Conservation (phyloP, 2,113 vertebrate genomes). For the Hassar affinis region DNA sequence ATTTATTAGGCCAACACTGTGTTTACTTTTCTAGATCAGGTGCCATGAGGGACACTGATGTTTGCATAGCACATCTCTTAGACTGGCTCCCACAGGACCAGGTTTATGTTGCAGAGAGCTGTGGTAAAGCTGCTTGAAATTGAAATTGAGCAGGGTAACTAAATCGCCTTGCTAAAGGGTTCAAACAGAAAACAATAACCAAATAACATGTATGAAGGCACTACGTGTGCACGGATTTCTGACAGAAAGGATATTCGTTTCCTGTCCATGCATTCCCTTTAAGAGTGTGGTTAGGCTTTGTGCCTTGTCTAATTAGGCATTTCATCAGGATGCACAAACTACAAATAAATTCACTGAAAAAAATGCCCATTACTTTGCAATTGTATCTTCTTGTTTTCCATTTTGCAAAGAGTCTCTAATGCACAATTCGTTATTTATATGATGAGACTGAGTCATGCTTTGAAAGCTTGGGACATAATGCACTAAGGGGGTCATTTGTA, state of each 20-base stretch:
- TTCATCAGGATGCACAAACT: not conserved
- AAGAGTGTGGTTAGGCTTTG: not conserved
- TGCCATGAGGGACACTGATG: conserved; percentile 5
- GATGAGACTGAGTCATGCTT: conserved; percentile 39
- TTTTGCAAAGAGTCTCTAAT: conserved; percentile 29
- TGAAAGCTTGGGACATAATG: conserved; percentile 45
- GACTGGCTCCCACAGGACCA: conserved; percentile 1
- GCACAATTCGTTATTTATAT: conserved; percentile 42
- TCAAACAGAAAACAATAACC: conserved; percentile 14
- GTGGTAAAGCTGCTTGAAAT: conserved; percentile 17
- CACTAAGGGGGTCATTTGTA: conserved; percentile 45
- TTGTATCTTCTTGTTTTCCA: conserved; percentile 21
- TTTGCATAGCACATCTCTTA: conserved; percentile 7
- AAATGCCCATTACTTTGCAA: conserved; percentile 15
- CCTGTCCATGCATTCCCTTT: not conserved
- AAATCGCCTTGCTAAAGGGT: not conserved
- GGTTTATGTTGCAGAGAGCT: conserved; percentile 1
- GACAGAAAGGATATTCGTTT: not conserved
- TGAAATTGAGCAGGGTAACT: conserved; percentile 17
- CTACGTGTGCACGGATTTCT: not conserved
- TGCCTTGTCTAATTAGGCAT: not conserved
- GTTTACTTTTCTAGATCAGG: conserved; percentile 30
- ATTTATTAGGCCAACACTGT: not conserved
- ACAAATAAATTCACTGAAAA: not conserved
- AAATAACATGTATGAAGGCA: not conserved